Evolutionary conservation across 2,888 invertebrate genomes (phyloP).

Genomic region (Adelphocoris suturalis): DNA sequence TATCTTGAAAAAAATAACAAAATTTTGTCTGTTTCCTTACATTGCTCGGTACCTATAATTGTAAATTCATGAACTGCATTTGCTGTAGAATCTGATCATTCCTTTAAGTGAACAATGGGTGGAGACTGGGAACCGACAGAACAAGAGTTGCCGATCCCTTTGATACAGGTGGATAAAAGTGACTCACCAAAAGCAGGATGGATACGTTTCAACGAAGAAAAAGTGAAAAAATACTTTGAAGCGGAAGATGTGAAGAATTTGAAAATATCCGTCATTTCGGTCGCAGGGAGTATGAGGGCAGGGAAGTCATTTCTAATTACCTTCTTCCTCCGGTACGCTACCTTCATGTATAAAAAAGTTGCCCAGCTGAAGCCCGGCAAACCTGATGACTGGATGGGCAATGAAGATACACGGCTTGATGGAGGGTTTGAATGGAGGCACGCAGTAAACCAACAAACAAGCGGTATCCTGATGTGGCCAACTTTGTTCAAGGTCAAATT

Average conservation of each 20-base stretch:
- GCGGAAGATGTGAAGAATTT: not conserved
- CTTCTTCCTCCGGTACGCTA: constrained; percentile 18
- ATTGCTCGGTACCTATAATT: too few relatives aligned
- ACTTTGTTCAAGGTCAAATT: not conserved
- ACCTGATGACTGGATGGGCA: not conserved
- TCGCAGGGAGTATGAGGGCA: not conserved
- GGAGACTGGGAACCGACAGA: not conserved
- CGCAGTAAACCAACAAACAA: not conserved
- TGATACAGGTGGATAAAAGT: not conserved
- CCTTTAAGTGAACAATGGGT: not conserved
- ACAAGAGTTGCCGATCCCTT: not conserved
- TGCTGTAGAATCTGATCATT: too few relatives aligned
- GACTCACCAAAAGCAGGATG: not conserved
- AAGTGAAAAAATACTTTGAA: not conserved
- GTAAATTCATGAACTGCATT: too few relatives aligned
- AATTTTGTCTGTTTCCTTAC: too few relatives aligned
- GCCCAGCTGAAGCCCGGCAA: not conserved
- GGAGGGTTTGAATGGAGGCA: not conserved
- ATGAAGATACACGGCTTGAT: not conserved
- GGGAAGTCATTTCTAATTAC: constrained; percentile 39
- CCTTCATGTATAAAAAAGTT: not conserved
- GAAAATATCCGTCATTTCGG: constrained; percentile 15
- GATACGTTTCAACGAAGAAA: not conserved
- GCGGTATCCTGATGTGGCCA: constrained; percentile 44
- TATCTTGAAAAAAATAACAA: too few relatives aligned